Evolutionary conservation across 2,888 invertebrate species (phyloP).

Genomic region (Micoletzkya japonica): DNA sequence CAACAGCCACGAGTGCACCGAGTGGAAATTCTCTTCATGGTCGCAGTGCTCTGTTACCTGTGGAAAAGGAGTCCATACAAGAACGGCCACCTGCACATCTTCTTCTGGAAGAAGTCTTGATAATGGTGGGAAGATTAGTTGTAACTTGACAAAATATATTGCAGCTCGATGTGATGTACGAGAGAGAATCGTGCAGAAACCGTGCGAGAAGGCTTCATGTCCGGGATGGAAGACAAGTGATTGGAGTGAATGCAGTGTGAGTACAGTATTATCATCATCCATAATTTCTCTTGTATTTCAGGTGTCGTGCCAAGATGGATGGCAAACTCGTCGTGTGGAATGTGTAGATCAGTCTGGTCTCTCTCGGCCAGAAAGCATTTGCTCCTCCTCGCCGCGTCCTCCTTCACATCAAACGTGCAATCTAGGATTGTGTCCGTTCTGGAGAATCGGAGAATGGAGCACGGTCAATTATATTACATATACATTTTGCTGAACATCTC

Average conservation of each 20-base stretch:
- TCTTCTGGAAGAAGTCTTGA: slow-evolving; percentile 31
- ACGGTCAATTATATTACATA: neutral
- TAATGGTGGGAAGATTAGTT: slow-evolving; percentile 12
- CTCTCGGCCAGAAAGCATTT: neutral
- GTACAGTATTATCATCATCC: slow-evolving; percentile 14
- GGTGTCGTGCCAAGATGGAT: slow-evolving; percentile 60
- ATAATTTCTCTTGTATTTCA: slow-evolving; percentile 33
- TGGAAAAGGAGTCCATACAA: slow-evolving; percentile 57
- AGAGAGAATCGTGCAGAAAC: slow-evolving; percentile 55
- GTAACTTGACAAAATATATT: neutral
- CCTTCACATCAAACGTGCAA: slow-evolving; percentile 64
- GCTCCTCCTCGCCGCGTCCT: slow-evolving; percentile 31
- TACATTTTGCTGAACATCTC: neutral
- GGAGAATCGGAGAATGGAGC: slow-evolving; percentile 63
- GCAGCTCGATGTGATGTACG: slow-evolving; percentile 45
- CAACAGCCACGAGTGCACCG: slow-evolving; percentile 57
- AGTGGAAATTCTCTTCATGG: slow-evolving; percentile 59
- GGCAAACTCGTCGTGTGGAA: slow-evolving; percentile 53
- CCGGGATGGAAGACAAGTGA: slow-evolving; percentile 65
- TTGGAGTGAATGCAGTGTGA: slow-evolving; percentile 60
- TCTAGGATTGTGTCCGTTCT: slow-evolving; percentile 65
- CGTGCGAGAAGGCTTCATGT: slow-evolving; percentile 65
- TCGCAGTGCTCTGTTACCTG: slow-evolving; percentile 60
- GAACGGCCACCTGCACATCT: slow-evolving; percentile 55
- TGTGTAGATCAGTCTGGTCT: slow-evolving; percentile 55